Percentiles rank a stretch among this genome's conserved stretches.
These are phyloP conservation scores for Phylloscopus trochiloides DNA, from an alignment of 2,113 vertebrate genomes.

Conservation along the genomic window DNA sequence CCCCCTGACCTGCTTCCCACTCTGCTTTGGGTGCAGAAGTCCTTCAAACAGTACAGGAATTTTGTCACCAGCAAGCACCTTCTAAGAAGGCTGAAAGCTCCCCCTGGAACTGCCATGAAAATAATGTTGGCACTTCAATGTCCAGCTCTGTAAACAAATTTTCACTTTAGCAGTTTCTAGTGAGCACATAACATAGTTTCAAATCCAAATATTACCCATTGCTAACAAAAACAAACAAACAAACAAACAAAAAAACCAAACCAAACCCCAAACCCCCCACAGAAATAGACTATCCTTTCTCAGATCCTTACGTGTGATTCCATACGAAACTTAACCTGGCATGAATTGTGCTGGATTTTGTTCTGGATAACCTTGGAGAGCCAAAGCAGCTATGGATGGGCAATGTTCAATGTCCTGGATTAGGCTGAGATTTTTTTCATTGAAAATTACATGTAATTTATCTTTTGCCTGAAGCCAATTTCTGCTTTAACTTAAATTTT, in stretches of 20 bases:
- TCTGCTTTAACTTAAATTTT: background rate
- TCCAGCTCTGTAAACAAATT: background rate
- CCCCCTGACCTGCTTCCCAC: background rate
- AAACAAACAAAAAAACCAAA: too few relatives aligned
- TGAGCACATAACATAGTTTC: background rate
- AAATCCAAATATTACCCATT: background rate
- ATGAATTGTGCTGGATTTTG: background rate
- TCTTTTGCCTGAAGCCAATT: background rate
- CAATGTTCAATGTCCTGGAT: background rate
- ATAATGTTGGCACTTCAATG: accelerated
- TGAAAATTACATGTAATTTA: background rate
- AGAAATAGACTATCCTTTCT: background rate
- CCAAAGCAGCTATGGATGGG: background rate
- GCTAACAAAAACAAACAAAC: background rate
- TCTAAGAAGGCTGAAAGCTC: background rate
- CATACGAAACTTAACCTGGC: background rate
- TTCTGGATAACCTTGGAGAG: background rate
- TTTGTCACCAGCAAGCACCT: background rate
- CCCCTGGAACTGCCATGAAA: background rate
- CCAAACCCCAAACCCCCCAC: background rate
- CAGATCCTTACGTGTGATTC: background rate
- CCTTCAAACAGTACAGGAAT: background rate
- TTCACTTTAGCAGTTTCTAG: background rate
- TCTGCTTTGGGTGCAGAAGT: background rate
- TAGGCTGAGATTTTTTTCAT: background rate